A percentile compares a stretch with the other conserved stretches of the same genome.
These are phyloP conservation scores for Panonychus citri DNA, from an alignment of 1,140 invertebrate genomes.

Conservation along the genomic window DNA sequence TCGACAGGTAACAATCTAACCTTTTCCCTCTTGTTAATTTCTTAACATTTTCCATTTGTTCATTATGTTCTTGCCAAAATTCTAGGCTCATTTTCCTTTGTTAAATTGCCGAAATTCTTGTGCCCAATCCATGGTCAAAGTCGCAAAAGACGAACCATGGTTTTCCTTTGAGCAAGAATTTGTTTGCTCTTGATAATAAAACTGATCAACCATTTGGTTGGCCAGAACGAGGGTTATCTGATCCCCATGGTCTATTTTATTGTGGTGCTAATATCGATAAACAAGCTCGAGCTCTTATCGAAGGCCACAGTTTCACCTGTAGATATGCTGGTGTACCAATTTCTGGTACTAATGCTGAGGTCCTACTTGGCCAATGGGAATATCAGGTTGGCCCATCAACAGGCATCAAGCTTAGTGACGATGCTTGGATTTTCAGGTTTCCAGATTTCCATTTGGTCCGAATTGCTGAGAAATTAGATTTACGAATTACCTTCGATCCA, in stretches of 20 bases:
- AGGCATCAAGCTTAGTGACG: slow-evolving; percentile 60
- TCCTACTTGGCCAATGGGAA: slow-evolving; percentile 55
- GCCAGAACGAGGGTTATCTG: slow-evolving; percentile 79
- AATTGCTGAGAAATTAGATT: slow-evolving; percentile 72
- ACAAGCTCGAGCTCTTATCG: slow-evolving; percentile 71
- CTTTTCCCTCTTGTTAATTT: background rate
- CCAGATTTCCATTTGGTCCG: slow-evolving; percentile 63
- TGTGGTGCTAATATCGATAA: slow-evolving; percentile 85
- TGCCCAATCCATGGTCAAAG: slow-evolving; percentile 24
- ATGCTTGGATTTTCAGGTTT: slow-evolving; percentile 70
- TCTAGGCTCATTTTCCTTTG: slow-evolving; percentile 35
- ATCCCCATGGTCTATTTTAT: slow-evolving; percentile 79
- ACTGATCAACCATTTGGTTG: slow-evolving; percentile 58
- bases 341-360: slow-evolving; percentile 74
- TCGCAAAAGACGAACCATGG: slow-evolving; percentile 38
- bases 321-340: slow-evolving; percentile 73
- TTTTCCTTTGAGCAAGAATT: slow-evolving; percentile 90
- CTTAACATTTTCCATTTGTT: background rate
- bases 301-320: slow-evolving; percentile 55
- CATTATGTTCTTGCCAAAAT: background rate
- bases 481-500: slow-evolving; percentile 65
- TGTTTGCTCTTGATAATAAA: slow-evolving; percentile 46
- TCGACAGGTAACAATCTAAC: slow-evolving; percentile 18
- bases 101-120: slow-evolving; percentile 18
- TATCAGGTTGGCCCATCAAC: slow-evolving; percentile 48